These are phyloP conservation scores for Phoenicopterus ruber DNA, from an alignment of 2,113 vertebrate species.

Conservation along the genomic window DNA sequence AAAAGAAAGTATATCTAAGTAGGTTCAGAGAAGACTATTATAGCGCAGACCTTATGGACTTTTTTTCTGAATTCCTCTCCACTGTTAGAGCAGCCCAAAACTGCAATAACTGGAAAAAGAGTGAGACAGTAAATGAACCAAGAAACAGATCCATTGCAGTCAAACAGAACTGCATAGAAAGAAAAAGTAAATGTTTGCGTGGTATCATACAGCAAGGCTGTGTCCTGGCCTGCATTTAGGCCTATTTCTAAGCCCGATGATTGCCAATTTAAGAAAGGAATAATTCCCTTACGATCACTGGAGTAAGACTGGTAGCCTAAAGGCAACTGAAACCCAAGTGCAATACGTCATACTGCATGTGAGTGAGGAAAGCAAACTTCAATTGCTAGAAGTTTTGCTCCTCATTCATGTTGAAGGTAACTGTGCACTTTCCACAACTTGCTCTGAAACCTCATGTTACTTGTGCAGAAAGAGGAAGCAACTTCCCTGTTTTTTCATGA, in stretches of 20 bases:
- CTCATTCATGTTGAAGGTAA: neutral
- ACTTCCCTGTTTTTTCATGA: neutral
- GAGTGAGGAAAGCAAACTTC: neutral
- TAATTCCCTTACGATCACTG: neutral
- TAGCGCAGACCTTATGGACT: neutral
- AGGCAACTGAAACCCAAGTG: neutral
- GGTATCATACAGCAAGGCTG: neutral
- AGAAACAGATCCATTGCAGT: neutral
- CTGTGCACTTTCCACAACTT: neutral
- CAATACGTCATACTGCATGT: neutral
- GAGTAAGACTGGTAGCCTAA: neutral
- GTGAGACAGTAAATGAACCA: neutral
- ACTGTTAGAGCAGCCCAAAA: constrained; percentile 12
- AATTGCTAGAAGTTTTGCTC: neutral
- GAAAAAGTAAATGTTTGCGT: constrained; percentile 17
- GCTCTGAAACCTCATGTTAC: neutral
- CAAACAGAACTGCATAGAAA: neutral
- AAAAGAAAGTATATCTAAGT: neutral
- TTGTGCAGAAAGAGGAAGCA: neutral
- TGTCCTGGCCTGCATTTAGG: neutral
- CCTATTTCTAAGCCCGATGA: neutral
- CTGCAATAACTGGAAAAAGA: constrained; percentile 21
- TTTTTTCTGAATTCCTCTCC: neutral
- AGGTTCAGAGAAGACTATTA: neutral
- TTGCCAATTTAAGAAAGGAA: neutral